Evolutionary conservation across 2,113 vertebrate genomes (phyloP).

Genomic region (Hyperopisus bebe): DNA sequence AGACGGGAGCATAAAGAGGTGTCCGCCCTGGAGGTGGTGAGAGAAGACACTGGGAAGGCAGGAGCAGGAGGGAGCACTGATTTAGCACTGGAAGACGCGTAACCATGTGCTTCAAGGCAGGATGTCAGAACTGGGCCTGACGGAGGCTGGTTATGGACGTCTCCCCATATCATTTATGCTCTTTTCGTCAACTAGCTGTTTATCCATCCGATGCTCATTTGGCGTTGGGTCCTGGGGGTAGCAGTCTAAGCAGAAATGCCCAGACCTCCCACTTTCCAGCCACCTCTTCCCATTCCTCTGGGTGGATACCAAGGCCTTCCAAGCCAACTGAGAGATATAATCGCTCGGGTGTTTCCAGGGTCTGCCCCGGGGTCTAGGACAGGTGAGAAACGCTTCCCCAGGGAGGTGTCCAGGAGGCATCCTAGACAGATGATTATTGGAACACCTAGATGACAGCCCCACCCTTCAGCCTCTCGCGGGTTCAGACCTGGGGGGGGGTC

Average conservation of each 20-base stretch:
- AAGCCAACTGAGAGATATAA: neutral
- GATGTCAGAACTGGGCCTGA: neutral
- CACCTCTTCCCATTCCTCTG: neutral
- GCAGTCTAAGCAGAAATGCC: neutral
- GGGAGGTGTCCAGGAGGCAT: neutral
- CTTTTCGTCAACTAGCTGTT: neutral
- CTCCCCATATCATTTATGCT: neutral
- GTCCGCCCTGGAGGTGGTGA: neutral
- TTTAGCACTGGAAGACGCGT: neutral
- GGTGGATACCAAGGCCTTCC: neutral
- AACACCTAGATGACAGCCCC: neutral
- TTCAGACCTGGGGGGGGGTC: neutral
- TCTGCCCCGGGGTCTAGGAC: neutral
- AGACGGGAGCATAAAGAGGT: neutral
- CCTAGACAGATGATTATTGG: neutral
- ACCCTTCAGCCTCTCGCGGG: neutral
- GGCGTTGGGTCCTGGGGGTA: neutral
- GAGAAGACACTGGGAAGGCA: neutral
- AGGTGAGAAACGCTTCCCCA: neutral
- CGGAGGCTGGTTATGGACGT: neutral
- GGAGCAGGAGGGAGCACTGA: neutral
- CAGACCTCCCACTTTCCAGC: neutral
- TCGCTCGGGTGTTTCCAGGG: neutral
- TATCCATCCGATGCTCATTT: neutral
- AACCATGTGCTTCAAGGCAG: neutral